These are phyloP conservation scores for Pammene aurita DNA, from an alignment of 2,888 invertebrate species.

Conservation along the genomic window DNA sequence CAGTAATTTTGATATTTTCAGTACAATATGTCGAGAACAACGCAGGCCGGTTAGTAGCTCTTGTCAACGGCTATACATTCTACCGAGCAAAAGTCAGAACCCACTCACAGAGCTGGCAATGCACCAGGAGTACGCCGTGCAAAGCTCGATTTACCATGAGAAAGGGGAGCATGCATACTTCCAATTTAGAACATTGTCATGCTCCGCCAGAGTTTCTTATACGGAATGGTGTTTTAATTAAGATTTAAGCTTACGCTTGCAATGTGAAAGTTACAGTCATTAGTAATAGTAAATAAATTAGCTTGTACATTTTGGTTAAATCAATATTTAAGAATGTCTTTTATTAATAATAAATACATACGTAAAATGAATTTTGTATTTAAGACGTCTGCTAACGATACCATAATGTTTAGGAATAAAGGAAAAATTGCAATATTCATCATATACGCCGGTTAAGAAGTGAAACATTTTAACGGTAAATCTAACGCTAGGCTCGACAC, in stretches of 20 bases:
- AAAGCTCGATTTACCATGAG: not conserved
- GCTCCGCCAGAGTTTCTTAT: not conserved
- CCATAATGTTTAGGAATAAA: no score
- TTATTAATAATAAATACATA: no score
- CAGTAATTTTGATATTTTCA: not conserved
- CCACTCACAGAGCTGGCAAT: not conserved
- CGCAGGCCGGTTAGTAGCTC: not conserved
- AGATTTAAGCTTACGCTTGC: not conserved
- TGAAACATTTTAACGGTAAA: no score
- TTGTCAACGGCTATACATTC: not conserved
- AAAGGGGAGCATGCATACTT: not conserved
- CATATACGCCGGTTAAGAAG: no score
- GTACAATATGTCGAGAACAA: not conserved
- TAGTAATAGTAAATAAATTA: no score
- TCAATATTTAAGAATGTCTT: no score
- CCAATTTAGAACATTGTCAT: conserved; percentile 6
- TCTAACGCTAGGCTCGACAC: no score
- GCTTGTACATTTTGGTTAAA: no score
- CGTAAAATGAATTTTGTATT: no score
- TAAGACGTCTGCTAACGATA: no score
- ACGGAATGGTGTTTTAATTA: not conserved
- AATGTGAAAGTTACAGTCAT: no score
- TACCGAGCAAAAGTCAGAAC: not conserved
- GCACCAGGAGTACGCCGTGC: not conserved
- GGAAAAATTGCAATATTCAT: no score